Evolutionary conservation across 2,888 invertebrate genomes (phyloP), one percentile per base, ranked within the genome.

Genomic region (Pseudoips prasinana): DNA sequence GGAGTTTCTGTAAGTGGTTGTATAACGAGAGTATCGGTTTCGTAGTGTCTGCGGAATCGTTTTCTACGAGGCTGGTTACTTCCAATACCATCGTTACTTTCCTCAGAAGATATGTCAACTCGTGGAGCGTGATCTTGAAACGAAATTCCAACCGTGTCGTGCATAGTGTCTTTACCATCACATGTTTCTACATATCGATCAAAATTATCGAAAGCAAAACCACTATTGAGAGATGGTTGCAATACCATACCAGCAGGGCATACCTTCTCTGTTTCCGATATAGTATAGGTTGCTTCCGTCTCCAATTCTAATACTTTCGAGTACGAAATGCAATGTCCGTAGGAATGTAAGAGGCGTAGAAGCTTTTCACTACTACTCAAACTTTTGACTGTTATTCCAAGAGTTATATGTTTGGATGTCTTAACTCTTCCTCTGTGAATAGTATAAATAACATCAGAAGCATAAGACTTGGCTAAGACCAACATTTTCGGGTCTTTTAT

Each of bases 151-250:
- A 69, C 68, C 0, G 64, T 72, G 34, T 71, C 67, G 39, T 70
- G 71, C 27, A 72, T 33, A 0, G 68, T 69, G 22, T 68, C 60
- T 40, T 69, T 72, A 3, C 67, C 66, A 40, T 25, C 46, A 6
- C 22, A 8, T 2, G 69, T 70, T 30, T 70, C 66, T 6, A 69
- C 67, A 38, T 40, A 70, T 4, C 67, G 37, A 39, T 37, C 37
- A 8, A 28, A 37, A 24, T 31, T 32, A 14, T 37, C 28, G 10
- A 24, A 37, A n/a, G n/a, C n/a, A n/a, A n/a, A n/a, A n/a, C n/a
- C n/a, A n/a, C n/a, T n/a, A n/a, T n/a, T n/a, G n/a, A n/a, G n/a
- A n/a, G n/a, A n/a, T n/a, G n/a, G n/a, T n/a, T n/a, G n/a, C n/a
- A n/a, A n/a, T n/a, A n/a, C n/a, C n/a, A n/a, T n/a, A n/a, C n/a